Evolutionary conservation across 1,140 invertebrate genomes (phyloP), one percentile per base, ranked within the genome.

Genomic region (Heliconius melpomene): DNA sequence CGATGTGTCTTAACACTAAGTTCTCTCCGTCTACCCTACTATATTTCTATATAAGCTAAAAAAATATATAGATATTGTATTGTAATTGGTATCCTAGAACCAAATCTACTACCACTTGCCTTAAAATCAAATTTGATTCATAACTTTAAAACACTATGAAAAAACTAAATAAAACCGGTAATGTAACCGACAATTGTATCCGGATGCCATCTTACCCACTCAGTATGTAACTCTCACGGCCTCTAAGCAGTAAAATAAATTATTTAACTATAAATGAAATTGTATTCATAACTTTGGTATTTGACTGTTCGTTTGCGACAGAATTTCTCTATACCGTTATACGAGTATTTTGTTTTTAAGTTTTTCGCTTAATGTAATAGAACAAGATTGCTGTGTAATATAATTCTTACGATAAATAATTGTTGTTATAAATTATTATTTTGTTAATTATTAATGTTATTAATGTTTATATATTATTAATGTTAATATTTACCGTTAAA

Each of bases 211-310:
- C 32, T 76, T 70, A 76, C 60, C 66, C 60, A 76, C 75, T 70
- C 75, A 70, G 46, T 76, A 57, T 40, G 75, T 76, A 72, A 36
- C 66, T 77, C 76, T 77, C 76, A 77, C 76, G 76, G 76, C 76
- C 76, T 77, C 29, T 54, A 26, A 71, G 70, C 70, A 70, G 76
- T 77, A 72, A 77, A 72, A 72, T 72, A 77, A 77, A 77, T 76
- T 76, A 77, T 77, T 77, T 77, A 66, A 50, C 76, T 77, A 77
- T 77, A 77, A 76, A 72, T 38, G 46, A 54, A 77, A 77, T 77
- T 46, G 66, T 77, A 77, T 77, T 77, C 76, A 77, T 77, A 77
- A 72, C 70, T 77, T 66, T 77, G 66, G 66, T 23, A 72, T 72
- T 72, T 66, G 66, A 29, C 7, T 54, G 23, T 36, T 36, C 71